phyloP scores from a whole-genome alignment of 2,797 vertebrate genomes.

The Menidia menidia region DNA sequence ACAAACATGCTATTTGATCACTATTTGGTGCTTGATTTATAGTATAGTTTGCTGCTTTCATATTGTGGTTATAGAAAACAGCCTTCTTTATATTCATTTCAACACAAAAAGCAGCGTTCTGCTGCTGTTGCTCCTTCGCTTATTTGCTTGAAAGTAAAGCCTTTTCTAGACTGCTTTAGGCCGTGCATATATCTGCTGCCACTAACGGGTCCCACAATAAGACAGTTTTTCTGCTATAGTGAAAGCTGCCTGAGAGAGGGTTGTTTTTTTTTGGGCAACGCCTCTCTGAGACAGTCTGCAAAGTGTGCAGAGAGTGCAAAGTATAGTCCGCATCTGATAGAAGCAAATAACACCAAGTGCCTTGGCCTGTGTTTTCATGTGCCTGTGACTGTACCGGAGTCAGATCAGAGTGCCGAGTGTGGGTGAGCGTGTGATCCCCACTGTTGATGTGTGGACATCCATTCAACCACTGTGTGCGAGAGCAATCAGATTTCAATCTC shows the following conservation, averaged over 20 bases:
- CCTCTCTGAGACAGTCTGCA: constrained; percentile 43
- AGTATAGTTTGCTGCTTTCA: background rate
- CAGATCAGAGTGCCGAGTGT: constrained; percentile 7
- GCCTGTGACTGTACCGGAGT: background rate
- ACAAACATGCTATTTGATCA: background rate
- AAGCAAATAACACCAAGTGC: constrained; percentile 36
- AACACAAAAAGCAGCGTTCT: constrained; percentile 3
- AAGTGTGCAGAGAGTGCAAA: constrained; percentile 10
- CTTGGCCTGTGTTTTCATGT: background rate
- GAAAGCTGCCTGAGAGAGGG: constrained; percentile 37
- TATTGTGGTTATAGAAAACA: too few relatives aligned
- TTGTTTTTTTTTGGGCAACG: constrained; percentile 59
- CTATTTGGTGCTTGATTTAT: constrained; percentile 1
- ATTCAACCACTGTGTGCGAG: constrained; percentile 40
- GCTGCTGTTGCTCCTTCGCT: background rate
- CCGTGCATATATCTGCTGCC: constrained; percentile 60
- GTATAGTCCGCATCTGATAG: constrained; percentile 28
- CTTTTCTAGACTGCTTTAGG: constrained; percentile 5
- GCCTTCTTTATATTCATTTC: background rate
- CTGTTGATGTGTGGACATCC: constrained; percentile 42
- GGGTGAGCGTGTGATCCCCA: constrained; percentile 22
- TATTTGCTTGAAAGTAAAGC: constrained; percentile 7
- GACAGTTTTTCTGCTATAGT: constrained; percentile 51
- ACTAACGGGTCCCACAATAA: constrained; percentile 56
- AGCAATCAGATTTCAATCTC: constrained; percentile 75